Base-by-base conservation (phyloP, 2,888 invertebrate genomes). In the Endotricha flammealis region DNA sequence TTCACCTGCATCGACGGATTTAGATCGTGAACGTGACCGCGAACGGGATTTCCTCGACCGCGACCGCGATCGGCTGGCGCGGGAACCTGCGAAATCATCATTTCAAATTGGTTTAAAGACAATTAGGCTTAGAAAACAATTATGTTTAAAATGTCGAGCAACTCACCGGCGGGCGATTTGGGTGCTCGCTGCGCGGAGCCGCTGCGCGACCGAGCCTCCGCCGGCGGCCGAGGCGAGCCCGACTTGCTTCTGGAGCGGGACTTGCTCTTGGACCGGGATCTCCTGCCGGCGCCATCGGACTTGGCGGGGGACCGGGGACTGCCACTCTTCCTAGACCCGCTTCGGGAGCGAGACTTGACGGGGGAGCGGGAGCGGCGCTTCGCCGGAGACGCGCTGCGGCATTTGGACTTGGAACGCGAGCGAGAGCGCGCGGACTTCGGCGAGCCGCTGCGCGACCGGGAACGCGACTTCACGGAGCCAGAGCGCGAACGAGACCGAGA, bases 381-480 rank as follows among this genome's bases (percentile, higher is more conserved):
- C 24, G 9, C 14, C 1, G 4, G 5, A n/a, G 32, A 55, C 3
- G 46, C 43, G 28, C 63, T 64, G 12, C 52, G 43, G 3, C 32
- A 32, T 5, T 44, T 36, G 0, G 60, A 53, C 4, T 48, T 53
- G 1, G 50, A 50, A 0, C 13, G 42, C 9, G 53, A 46, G 4
- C 52, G 48, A 1, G 67, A 66, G 8, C 50, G 46, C 3, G 60
- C 46, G 1, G 38, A n/a, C n/a, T n/a, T n/a, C n/a, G n/a, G 44
- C 5, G 55, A 52, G 4, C 41, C 36, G 12, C 42, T 46, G 6
- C 63, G 48, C 0, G 74, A 71, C 4, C 58, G 50, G 12, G 65
- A 71, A 3, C 63, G 56, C 0, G 72, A 66, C 34, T 43, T 46
- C 10, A 39, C 32, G 1, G 77, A 75, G 14, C 63, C 50, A 9